These are phyloP conservation scores for Eufriesea mexicana DNA, from an alignment of 1,140 invertebrate genomes.

Conservation along the genomic window DNA sequence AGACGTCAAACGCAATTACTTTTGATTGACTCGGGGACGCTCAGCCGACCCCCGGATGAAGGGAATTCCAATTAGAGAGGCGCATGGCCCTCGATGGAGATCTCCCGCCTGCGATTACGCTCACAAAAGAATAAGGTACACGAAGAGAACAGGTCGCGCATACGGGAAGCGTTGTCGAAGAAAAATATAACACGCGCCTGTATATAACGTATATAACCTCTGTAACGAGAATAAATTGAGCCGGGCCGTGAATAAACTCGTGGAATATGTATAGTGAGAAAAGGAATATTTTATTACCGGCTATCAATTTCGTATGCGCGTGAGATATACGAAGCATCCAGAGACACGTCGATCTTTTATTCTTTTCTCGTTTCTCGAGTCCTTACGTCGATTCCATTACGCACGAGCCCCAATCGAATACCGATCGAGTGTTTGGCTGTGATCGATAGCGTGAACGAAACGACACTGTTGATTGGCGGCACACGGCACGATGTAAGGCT, in stretches of 20 bases:
- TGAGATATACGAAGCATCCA: too few relatives aligned
- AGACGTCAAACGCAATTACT: constrained; percentile 36
- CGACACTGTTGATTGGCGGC: constrained; percentile 38
- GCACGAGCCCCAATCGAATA: neutral
- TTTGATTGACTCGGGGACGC: constrained; percentile 1
- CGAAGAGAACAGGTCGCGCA: neutral
- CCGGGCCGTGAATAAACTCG: neutral
- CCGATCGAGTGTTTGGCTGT: neutral
- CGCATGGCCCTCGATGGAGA: neutral
- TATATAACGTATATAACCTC: neutral
- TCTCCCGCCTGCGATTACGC: neutral
- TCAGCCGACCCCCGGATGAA: neutral
- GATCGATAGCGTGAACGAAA: constrained; percentile 37
- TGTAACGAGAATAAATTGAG: neutral
- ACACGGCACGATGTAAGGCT: constrained; percentile 17
- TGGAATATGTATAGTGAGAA: too few relatives aligned
- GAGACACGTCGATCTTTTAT: too few relatives aligned
- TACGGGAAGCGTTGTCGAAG: neutral
- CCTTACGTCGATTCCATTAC: too few relatives aligned
- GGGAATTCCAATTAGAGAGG: constrained; percentile 13
- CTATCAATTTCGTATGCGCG: too few relatives aligned
- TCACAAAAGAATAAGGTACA: neutral
- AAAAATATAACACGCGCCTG: neutral
- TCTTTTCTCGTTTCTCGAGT: too few relatives aligned
- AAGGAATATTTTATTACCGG: neutral